Conservation (phyloP, 1,140 invertebrate species). For the Megathymus violae region DNA sequence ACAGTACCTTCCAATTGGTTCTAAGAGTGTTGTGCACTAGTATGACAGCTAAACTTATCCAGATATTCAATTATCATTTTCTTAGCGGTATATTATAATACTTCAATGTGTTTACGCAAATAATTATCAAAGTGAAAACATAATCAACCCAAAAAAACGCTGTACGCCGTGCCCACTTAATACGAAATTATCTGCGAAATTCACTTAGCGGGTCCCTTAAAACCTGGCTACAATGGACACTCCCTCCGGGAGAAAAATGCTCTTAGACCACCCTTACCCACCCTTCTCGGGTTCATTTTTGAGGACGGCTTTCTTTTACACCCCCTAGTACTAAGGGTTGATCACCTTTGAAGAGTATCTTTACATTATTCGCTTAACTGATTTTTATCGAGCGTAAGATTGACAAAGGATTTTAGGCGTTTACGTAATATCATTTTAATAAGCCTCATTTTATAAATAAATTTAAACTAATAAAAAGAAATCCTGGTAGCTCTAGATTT, state of each 20-base stretch:
- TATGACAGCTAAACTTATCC: no score
- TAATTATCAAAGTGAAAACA: conserved; percentile 11
- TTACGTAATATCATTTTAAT: background rate
- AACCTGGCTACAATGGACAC: conserved; percentile 62
- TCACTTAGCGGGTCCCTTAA: conserved; percentile 60
- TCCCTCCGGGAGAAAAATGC: conserved; percentile 54
- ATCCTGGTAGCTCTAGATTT: no score
- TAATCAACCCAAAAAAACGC: conserved; percentile 34
- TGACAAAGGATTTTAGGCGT: background rate
- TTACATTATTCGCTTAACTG: conserved; percentile 50
- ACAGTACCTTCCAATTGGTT: no score
- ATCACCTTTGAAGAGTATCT: conserved; percentile 59
- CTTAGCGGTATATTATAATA: no score
- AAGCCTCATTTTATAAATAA: background rate
- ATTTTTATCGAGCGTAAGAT: conserved; percentile 21
- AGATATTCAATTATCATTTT: no score
- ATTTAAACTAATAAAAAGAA: no score
- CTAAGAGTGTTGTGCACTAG: no score
- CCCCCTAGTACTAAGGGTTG: conserved; percentile 49
- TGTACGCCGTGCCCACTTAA: conserved; percentile 31
- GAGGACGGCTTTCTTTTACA: conserved; percentile 68
- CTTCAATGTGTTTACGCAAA: conserved; percentile 2
- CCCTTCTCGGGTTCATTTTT: conserved; percentile 60
- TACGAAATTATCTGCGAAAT: conserved; percentile 63
- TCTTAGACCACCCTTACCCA: conserved; percentile 39